phyloP scores from a whole-genome alignment of 2,113 vertebrate genomes.

The Mesoclemmys tuberculata region DNA sequence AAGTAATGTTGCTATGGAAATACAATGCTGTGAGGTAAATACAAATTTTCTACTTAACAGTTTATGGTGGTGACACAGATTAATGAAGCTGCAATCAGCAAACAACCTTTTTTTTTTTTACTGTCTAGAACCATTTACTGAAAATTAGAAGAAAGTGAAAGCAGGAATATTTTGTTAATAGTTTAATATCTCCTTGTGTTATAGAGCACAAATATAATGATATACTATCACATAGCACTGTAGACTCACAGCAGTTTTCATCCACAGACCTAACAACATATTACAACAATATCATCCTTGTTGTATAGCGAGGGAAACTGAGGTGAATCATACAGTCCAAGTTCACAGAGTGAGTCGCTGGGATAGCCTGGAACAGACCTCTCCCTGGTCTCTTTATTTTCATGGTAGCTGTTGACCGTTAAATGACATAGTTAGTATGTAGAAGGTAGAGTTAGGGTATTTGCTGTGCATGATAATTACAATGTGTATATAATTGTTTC shows the following conservation, averaged over 20 bases:
- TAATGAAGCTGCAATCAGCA: not conserved
- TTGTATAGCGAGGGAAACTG: not conserved
- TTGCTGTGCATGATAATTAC: not conserved
- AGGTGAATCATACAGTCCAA: not conserved
- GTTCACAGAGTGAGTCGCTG: not conserved
- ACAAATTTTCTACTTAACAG: not conserved
- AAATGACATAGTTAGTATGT: not conserved
- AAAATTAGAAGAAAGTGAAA: not conserved
- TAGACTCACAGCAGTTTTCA: not conserved
- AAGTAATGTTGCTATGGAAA: conserved; percentile 27
- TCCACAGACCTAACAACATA: not conserved
- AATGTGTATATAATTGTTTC: not conserved
- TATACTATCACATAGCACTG: not conserved
- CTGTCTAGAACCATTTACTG: not conserved
- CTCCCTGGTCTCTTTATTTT: not conserved
- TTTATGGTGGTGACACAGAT: not conserved
- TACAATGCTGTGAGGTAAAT: not conserved
- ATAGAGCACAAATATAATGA: not conserved
- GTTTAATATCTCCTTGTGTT: not conserved
- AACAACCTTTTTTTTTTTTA: not conserved
- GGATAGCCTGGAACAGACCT: not conserved
- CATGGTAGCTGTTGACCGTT: not conserved
- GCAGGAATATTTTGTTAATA: not conserved
- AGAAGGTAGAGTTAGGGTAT: not conserved
- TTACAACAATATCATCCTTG: not conserved